A percentile compares a stretch with the other conserved stretches of the same genome.
Conservation (phyloP, 2,888 invertebrate genomes). For the Chironomus riparius region DNA sequence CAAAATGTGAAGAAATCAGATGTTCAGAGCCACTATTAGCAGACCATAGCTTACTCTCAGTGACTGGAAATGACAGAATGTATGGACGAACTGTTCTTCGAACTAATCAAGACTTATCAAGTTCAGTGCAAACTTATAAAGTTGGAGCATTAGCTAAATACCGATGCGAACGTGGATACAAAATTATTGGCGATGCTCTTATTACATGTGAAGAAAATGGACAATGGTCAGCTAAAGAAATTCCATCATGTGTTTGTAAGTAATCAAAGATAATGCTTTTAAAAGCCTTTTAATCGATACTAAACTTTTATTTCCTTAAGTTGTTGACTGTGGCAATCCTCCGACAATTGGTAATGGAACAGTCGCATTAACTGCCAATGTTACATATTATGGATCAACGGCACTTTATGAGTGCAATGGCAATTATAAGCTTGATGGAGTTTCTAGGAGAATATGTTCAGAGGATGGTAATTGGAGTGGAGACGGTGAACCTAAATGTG, state of each 20-base stretch:
- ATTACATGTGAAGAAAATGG: conserved; percentile 81
- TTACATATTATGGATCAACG: conserved; percentile 79
- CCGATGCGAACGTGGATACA: conserved; percentile 81
- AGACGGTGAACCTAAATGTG: conserved; percentile 70
- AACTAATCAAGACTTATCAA: conserved; percentile 54
- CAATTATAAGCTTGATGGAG: conserved; percentile 74
- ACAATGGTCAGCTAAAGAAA: conserved; percentile 47
- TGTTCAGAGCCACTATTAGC: conserved; percentile 77
- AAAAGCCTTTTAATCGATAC: not conserved
- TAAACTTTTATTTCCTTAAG: conserved; percentile 42
- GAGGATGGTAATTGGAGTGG: conserved; percentile 83
- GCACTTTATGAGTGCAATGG: conserved; percentile 74
- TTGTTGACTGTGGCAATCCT: conserved; percentile 78
- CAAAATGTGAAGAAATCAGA: conserved; percentile 86
- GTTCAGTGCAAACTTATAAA: conserved; percentile 67
- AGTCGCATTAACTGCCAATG: conserved; percentile 73
- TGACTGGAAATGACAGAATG: conserved; percentile 84
- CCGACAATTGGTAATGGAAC: conserved; percentile 62
- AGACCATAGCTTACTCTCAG: conserved; percentile 75
- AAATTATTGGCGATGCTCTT: conserved; percentile 73
- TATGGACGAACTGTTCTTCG: conserved; percentile 75
- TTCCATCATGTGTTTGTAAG: conserved; percentile 79
- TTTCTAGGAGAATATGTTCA: conserved; percentile 70
- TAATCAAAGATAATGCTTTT: conserved; percentile 29
- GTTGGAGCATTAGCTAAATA: conserved; percentile 81